Base-by-base conservation (phyloP, 2,113 vertebrate species). In the Chascanopsetta lugubris region DNA sequence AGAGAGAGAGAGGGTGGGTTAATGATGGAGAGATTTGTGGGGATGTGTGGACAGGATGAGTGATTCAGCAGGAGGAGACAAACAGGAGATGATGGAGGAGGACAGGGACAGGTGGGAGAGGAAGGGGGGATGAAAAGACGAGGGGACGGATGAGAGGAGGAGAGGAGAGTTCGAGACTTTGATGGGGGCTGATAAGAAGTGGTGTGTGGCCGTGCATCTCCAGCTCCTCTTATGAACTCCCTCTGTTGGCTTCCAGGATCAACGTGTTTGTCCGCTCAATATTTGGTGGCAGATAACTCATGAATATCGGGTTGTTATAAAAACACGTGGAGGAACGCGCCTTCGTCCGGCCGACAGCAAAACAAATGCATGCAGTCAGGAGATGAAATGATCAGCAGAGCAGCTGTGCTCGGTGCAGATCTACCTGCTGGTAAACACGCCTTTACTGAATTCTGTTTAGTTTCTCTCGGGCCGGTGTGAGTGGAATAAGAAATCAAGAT, bases 11-110 rank as follows among this genome's bases (percentile, higher is more conserved):
- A 83, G 58, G 34, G 61, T 51, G 72, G 76, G 69, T 80, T 81
- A 81, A 84, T 80, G 77, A 82, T 77, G 53, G 82, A 79, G 66
- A 75, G 84, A 82, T 68, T 45, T 66, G 66, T 72, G 34, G 65
- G 59, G 62, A 70, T 29, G 17, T 26, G 56, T 5, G 36, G 79
- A 66, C 70, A 79, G 79, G 61, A 72, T 81, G 69, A 81, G 47
- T 61, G 59, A 85, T 79, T 71, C 7, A 40, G 50, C 57, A 59
- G 32, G n/a, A 38, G 43, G 25, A 36, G 36, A 65, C 43, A 60
- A 51, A 75, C 67, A 82, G 65, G 59, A 67, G 72, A 75, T 57
- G 65, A 78, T 20, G 57, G 57, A 72, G 26, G 58, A 73, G 62
- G 57, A 72, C 24, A 32, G 25, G 26, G 57, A 55, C 21, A 46